Percentiles rank a stretch among this genome's conserved stretches.
Evolutionary conservation across 53 echinoderm and acorn worm species (phyloP).

Genomic region (Temnopleurus reevesii): DNA sequence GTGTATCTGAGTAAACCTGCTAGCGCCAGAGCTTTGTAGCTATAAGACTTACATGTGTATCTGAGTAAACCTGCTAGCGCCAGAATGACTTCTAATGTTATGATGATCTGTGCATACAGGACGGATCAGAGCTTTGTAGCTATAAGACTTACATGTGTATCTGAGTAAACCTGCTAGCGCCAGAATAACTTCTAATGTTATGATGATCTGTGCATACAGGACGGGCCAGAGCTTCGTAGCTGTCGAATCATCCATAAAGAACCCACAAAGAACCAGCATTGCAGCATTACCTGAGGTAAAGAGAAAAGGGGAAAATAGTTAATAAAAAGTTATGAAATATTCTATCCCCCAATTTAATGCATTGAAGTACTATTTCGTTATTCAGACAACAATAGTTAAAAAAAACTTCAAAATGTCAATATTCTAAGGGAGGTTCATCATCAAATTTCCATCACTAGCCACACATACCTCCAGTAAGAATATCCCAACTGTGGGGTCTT

Average conservation of each 20-base stretch:
- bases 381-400: no score
- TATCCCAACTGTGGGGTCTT: no score
- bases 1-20: conserved; percentile 68
- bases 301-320: no score
- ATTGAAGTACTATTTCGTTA: no score
- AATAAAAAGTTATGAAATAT: no score
- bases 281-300: conserved; percentile 55
- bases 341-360: no score
- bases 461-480: no score
- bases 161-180: conserved; percentile 60
- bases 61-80: conserved; percentile 60
- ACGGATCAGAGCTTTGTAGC: conserved; percentile 48
- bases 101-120: conserved; percentile 69
- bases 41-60: conserved; percentile 85
- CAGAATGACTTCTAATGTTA: conserved; percentile 68
- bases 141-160: conserved; percentile 75
- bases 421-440: no score
- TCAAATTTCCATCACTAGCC: no score
- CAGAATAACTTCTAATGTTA: conserved; percentile 68
- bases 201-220: conserved; percentile 69
- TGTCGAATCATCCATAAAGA: background rate
- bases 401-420: no score
- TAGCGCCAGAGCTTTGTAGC: no score
- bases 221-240: conserved; percentile 51
- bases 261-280: background rate